Conservation (phyloP, 2,113 vertebrate species). For the Pithys albifrons region DNA sequence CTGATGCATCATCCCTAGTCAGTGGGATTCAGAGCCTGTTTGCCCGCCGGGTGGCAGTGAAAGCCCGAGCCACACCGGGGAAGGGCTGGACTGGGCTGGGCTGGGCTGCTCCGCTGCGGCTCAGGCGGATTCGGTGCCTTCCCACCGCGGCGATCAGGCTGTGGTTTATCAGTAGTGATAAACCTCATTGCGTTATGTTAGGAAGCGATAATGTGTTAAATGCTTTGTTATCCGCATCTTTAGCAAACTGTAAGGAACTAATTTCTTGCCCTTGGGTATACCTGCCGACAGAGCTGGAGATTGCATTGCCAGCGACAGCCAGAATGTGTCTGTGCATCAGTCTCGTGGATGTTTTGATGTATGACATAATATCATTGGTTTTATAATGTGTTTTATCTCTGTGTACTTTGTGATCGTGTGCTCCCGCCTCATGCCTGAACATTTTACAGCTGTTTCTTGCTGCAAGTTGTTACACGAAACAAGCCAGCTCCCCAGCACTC, state of each 20-base stretch:
- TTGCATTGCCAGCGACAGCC: fast-evolving
- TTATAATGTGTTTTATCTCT: background rate
- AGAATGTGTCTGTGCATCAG: background rate
- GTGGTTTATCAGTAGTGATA: fast-evolving
- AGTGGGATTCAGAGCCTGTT: fast-evolving
- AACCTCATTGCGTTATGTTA: background rate
- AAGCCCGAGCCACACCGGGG: background rate
- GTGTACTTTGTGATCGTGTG: fast-evolving
- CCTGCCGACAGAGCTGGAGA: background rate
- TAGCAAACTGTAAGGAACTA: background rate
- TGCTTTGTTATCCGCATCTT: background rate
- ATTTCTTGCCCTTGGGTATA: background rate
- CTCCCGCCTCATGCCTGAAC: background rate
- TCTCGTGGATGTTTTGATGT: fast-evolving
- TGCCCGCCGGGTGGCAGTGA: conserved; percentile 39
- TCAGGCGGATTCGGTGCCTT: fast-evolving
- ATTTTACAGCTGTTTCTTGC: background rate
- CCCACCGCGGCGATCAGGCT: fast-evolving
- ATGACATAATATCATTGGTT: fast-evolving
- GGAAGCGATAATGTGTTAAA: background rate
- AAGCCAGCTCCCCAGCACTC: background rate
- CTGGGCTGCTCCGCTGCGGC: fast-evolving
- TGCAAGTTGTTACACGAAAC: fast-evolving
- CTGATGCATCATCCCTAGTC: fast-evolving
- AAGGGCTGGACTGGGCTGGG: too few species aligned